Conservation (phyloP, 2,113 vertebrate species). For the Ivindomyrus marchei region DNA sequence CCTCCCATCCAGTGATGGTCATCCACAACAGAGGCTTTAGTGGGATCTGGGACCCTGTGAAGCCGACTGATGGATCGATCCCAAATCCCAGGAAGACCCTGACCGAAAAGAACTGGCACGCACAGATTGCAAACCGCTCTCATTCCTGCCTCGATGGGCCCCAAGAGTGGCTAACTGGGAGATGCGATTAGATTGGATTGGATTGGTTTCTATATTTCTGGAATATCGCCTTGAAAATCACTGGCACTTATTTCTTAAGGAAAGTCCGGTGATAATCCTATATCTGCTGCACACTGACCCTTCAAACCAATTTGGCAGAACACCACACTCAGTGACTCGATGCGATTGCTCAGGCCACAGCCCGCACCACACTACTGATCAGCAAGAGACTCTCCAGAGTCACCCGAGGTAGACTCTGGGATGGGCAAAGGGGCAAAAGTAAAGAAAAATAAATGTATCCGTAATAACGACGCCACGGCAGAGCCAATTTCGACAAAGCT, state of each 20-base stretch:
- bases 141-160: background rate
- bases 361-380: constrained; percentile 35
- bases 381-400: constrained; percentile 32
- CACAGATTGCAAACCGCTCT: background rate
- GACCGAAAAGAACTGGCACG: background rate
- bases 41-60: background rate
- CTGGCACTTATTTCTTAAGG: background rate
- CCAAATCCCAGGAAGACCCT: background rate
- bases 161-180: background rate
- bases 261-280: background rate
- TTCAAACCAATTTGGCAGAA: background rate
- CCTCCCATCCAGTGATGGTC: background rate
- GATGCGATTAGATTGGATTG: background rate
- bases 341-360: constrained; percentile 8
- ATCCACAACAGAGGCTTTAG: background rate
- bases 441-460: constrained; percentile 18
- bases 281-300: background rate
- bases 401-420: constrained; percentile 19
- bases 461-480: constrained; percentile 42
- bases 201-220: background rate
- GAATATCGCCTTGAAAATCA: background rate
- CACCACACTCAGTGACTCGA: background rate
- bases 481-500: constrained; percentile 72
- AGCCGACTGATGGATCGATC: background rate
- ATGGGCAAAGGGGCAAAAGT: background rate